A percentile compares a stretch with the other conserved stretches of the same genome.
Conservation (phyloP, 2,797 vertebrate genomes). For the Streptopelia turtur region DNA sequence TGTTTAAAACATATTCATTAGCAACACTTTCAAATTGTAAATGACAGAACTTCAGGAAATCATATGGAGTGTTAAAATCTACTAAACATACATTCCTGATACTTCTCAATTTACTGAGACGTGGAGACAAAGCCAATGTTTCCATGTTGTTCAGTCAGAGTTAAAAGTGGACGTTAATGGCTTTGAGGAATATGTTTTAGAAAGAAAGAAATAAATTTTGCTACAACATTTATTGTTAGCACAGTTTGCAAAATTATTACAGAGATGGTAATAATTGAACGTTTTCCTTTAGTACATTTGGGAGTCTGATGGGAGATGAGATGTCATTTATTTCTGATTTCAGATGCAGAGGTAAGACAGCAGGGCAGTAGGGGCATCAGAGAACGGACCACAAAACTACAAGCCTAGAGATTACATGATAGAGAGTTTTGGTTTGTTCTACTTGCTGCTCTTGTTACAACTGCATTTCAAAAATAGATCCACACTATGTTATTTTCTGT, state of each 20-base stretch:
- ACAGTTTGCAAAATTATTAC: background rate
- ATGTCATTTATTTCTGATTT: background rate
- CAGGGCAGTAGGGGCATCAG: background rate
- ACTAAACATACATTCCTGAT: background rate
- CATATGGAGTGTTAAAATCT: background rate
- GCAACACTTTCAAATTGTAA: background rate
- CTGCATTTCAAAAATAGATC: background rate
- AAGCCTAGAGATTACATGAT: background rate
- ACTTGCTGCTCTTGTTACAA: background rate
- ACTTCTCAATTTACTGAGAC: background rate
- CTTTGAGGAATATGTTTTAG: background rate
- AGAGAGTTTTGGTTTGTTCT: background rate
- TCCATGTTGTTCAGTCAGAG: background rate
- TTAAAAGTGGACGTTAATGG: background rate
- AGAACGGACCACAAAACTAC: background rate
- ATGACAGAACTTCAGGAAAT: background rate
- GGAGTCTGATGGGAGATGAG: background rate
- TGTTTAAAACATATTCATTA: background rate
- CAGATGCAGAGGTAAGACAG: background rate
- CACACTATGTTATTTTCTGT: background rate
- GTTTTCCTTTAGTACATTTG: background rate
- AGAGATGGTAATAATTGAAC: background rate
- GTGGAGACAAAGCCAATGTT: background rate
- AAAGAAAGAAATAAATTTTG: background rate
- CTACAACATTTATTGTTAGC: background rate